Evolutionary conservation across 2,797 vertebrate species (phyloP), one percentile per base, ranked within the genome.

Genomic region (Sebastes oblongus): DNA sequence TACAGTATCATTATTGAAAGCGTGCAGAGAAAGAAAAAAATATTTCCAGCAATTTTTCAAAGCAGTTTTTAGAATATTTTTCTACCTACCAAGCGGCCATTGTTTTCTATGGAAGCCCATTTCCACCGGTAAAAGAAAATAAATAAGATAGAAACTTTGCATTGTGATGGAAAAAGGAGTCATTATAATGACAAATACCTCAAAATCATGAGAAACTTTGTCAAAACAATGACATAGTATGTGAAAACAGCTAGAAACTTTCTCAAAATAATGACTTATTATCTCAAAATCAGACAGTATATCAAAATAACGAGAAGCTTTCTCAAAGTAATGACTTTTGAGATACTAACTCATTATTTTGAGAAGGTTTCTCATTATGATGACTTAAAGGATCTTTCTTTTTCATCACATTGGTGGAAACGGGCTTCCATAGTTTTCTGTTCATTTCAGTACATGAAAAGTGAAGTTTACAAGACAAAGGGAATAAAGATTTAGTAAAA

Each of bases 41-140:
- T 5, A 30, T 76, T 25, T 32, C 16, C 30, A 54, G 1, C 10
- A n/a, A 29, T 46, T 46, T 46, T 46, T 46, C 42, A 18, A 46
- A 52, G 18, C 46, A 42, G 10, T 72, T 30, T 67, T 46, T 10
- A 22, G 22, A 74, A 58, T 36, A 39, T 69, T 30, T 34, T 27
- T 59, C 52, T 13, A 32, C 32, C 22, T 7, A 14, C 34, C 20
- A 22, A 1, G 1, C 32, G 6, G 32, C 2, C 18, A 16, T 22
- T 60, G 14, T 52, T 52, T 52, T n/a, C 18, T 18, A 46, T 18
- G 20, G 0, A 52, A 52, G 20, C 20, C 20, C 20, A n/a, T 0
- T 54, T 54, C n/a, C 0, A 11, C n/a, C 8, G 0, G 20, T 54
- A 0, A 54, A n/a, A 54, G 20, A 0, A 54, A 54, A 50, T n/a